Base-by-base conservation (phyloP, 1,140 invertebrate genomes). In the Platorchestia sp. region DNA sequence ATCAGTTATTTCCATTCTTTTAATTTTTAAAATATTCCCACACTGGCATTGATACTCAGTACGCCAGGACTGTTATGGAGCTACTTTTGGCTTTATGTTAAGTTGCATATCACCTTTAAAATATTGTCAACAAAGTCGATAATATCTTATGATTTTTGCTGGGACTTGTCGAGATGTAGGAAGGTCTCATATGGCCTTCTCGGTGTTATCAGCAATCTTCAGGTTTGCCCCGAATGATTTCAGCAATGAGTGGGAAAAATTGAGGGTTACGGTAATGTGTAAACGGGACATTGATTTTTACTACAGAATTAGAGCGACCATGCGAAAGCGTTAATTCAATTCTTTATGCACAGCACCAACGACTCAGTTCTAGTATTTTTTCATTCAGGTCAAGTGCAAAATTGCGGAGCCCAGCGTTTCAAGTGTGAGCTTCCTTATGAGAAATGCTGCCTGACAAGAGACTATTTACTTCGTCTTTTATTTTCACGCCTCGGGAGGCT, bases 401-500 rank as follows among this genome's bases (percentile, higher is more conserved):
- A 89, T 89, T 89, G n/a, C 87, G 14, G 36, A 89, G 43, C 36
- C 41, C 0, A 27, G 87, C n/a, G 27, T 44, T 89, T 44, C 41
- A 89, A 89, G n/a, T 41, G 87, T 36, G 87, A 42, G 36, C 43
- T 89, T 89, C 87, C 87, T 89, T 89, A 89, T 89, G 87, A 89
- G 87, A 42, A 42, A 41, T 10, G 5, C 43, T 14, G 22, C 87
- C 87, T 27, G 87, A 89, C 87, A 89, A 89, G 36, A 42, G 87
- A 89, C 87, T 89, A 89, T 89, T 89, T 89, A 89, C 87, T 89
- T 89, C 27, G 87, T 27, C 87, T 43, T 89, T 89, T 89, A 89
- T 89, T 89, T 89, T 89, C 87, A 89, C 87, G 87, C 87, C 87
- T 89, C 87, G 43, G 87, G 87, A 89, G 41, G 36, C 87, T 89